Conservation (phyloP, 2,888 invertebrate species). For the Melipona beecheii region DNA sequence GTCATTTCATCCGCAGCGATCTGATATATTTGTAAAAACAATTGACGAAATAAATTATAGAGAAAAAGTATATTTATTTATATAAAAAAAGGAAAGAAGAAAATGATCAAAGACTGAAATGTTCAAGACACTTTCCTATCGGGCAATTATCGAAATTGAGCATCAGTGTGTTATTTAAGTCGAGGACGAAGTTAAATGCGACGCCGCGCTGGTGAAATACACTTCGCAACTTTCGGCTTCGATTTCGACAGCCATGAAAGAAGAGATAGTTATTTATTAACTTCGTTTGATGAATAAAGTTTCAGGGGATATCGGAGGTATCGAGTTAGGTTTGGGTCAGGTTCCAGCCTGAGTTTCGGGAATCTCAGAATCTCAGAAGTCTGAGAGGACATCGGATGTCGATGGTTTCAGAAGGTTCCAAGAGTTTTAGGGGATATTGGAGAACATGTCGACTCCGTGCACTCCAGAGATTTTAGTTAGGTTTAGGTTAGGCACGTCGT, state of each 20-base stretch:
- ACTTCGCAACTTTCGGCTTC: neutral
- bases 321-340: constrained; percentile 6
- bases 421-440: constrained; percentile 13
- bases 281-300: constrained; percentile 5
- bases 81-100: neutral
- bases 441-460: neutral
- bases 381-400: constrained; percentile 15
- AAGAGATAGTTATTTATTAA: neutral
- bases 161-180: neutral
- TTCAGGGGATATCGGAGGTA: neutral
- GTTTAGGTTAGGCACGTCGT: neutral
- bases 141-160: neutral
- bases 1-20: no score
- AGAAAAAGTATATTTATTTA: neutral
- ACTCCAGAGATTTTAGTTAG: neutral
- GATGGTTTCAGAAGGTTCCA: constrained; percentile 4
- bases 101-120: neutral
- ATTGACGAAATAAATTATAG: neutral
- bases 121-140: neutral
- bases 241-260: neutral
- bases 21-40: no score
- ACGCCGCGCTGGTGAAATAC: neutral
- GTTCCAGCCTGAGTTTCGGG: neutral
- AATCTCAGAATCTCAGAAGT: constrained; percentile 12
- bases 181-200: neutral